Conservation (phyloP, 2,797 vertebrate genomes). For the Poliocrania exsul region DNA sequence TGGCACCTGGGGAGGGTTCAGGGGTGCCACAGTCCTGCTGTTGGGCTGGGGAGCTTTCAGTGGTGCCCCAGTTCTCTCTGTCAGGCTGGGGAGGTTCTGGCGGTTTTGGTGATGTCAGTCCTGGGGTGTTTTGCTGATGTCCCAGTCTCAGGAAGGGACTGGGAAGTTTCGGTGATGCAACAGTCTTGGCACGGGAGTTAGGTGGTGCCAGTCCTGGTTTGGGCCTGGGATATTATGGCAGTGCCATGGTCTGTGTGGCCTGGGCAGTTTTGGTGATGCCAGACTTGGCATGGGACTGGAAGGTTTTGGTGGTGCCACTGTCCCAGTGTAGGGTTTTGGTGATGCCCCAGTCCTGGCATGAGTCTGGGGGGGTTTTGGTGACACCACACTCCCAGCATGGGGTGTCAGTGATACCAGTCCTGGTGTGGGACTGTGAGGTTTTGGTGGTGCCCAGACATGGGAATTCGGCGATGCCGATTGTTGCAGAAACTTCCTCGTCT, state of each 20-base stretch:
- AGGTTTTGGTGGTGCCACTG: neutral
- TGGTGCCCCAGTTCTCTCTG: neutral
- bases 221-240: neutral
- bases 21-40: fast-evolving
- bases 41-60: fast-evolving
- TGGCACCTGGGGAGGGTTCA: neutral
- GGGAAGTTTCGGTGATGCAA: neutral
- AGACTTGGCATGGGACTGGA: no score
- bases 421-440: neutral
- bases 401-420: neutral
- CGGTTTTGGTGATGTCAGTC: neutral
- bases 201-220: fast-evolving
- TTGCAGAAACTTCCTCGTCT: neutral
- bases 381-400: fast-evolving
- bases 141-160: neutral
- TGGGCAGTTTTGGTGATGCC: fast-evolving
- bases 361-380: neutral
- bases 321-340: fast-evolving
- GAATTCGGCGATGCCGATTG: neutral
- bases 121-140: neutral
- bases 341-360: fast-evolving
- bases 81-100: neutral
- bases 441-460: neutral
- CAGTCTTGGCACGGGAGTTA: fast-evolving
- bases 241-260: neutral